Evolutionary conservation across 2,888 invertebrate species (phyloP), one percentile per base, ranked within the genome.

Genomic region (Slavum lentiscoides): DNA sequence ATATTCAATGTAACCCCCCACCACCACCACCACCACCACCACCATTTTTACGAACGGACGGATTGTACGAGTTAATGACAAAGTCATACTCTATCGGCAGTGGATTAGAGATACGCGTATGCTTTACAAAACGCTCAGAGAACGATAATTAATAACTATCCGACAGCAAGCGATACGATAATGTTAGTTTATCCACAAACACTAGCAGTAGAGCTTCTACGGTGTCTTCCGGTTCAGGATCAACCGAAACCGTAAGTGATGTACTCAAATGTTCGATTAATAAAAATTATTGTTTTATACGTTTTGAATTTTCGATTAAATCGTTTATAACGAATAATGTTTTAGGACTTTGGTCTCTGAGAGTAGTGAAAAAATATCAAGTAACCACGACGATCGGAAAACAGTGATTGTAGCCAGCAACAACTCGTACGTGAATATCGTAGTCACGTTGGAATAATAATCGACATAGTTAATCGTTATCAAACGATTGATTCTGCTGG

Each of bases 31-130:
- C n/a, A 2, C 4, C 30, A 30, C 1, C 30, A 30, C 30, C 1
- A 4, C 30, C 30, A 30, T 30, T 2, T 30, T 30, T 30, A 2
- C 4, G 4, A 30, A 2, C 30, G 97, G 96, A 62, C 92, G 97
- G 85, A 94, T 98, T 84, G 91, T 98, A 85, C 91, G 95, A 85
- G 93, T 98, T 82, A 96, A 97, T 67, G 96, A 97, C 88, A 95
- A 96, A 88, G 97, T 98, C 68, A 90, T 93, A 83, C 89, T 90
- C 53, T 93, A 93, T 85, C 89, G 93, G 76, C 87, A 88, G 82
- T 91, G 91, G 90, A 90, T 93, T 82, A 89, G 90, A 84, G 89
- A 90, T 83, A 89, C 85, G 30, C 30, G 66, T 89, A 89, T 84
- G 87, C 87, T 19, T 82, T 86, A 58, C 80, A 83, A 59, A 82